Evolutionary conservation across 2,113 vertebrate genomes (phyloP).

Genomic region (Carlito syrichta): DNA sequence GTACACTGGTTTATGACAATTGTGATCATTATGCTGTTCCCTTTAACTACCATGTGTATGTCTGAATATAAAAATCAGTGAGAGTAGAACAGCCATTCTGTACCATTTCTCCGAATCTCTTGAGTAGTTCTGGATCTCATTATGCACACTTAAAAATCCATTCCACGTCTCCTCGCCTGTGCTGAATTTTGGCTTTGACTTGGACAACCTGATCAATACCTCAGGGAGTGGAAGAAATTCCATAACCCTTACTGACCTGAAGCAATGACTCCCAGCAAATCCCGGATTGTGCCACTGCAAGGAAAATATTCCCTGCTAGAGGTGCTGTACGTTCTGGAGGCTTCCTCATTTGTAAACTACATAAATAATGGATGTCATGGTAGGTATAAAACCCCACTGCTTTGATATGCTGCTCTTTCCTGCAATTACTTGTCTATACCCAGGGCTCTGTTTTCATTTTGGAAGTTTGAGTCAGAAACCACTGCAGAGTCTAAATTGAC

Average conservation of each 20-base stretch:
- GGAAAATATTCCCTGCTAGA: not conserved
- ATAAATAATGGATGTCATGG: not conserved
- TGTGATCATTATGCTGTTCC: not conserved
- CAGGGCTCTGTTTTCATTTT: not conserved
- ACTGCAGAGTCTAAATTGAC: not conserved
- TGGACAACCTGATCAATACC: not conserved
- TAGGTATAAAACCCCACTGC: not conserved
- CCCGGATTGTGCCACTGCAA: not conserved
- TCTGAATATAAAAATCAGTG: not conserved
- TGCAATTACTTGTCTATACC: not conserved
- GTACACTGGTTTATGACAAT: not conserved
- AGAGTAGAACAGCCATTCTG: not conserved
- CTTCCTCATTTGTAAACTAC: not conserved
- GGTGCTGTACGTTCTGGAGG: not conserved
- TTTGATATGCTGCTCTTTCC: not conserved
- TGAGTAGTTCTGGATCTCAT: not conserved
- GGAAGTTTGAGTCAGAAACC: not conserved
- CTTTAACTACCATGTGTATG: not conserved
- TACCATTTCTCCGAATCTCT: not conserved
- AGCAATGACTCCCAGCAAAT: not conserved
- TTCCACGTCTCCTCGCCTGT: not conserved
- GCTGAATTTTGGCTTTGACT: not conserved
- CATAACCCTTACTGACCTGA: not conserved
- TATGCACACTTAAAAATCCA: not conserved
- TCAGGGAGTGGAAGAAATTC: not conserved